These are phyloP conservation scores for Lysandra bellargus DNA, from an alignment of 2,888 invertebrate species.

Conservation along the genomic window DNA sequence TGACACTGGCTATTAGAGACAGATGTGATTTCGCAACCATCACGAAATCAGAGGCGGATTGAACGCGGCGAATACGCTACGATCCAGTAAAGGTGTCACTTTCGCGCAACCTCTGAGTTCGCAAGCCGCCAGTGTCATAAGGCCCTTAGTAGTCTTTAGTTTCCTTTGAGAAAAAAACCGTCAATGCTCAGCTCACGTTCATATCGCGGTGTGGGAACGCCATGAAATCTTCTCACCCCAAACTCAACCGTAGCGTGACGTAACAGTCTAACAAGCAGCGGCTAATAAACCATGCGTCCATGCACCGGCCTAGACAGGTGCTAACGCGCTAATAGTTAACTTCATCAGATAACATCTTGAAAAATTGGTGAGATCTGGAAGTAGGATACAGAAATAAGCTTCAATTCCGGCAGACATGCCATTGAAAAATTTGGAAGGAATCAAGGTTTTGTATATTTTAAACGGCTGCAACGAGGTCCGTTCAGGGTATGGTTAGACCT, in stretches of 20 bases:
- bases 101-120: not conserved
- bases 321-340: not conserved
- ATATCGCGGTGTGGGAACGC: conserved; percentile 19
- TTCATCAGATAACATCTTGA: not conserved
- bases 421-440: not conserved
- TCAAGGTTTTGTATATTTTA: not conserved
- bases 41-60: not conserved
- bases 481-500: no score
- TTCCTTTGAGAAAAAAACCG: not conserved
- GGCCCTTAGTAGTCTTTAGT: not conserved
- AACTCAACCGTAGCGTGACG: conserved; percentile 23
- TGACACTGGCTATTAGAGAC: no score
- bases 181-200: not conserved
- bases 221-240: conserved; percentile 23
- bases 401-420: not conserved
- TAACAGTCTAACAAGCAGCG: conserved; percentile 14
- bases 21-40: no score
- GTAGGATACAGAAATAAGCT: not conserved
- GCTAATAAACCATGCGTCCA: not conserved
- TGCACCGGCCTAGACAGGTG: not conserved
- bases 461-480: no score
- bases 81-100: not conserved
- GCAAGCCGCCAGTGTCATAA: not conserved
- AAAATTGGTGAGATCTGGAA: not conserved
- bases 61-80: not conserved